Evolutionary conservation across 2,113 vertebrate species (phyloP), one percentile per base, ranked within the genome.

Genomic region (Saguinus imperator): DNA sequence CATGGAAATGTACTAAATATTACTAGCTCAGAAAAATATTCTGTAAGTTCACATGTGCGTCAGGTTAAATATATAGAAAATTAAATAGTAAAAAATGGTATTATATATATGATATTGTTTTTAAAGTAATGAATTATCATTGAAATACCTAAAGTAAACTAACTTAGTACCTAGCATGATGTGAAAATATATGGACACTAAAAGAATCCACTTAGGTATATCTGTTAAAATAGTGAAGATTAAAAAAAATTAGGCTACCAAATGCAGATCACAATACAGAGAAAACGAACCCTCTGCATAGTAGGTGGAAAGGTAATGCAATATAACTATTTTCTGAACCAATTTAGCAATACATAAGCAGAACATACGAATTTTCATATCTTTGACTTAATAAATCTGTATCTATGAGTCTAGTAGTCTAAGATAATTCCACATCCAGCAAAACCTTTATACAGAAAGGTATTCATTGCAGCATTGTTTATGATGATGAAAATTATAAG

Each of bases 1-100:
- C 21, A 91, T 91, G 16, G 91, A 84, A 95, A 64, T 64, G 48
- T 93, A 82, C 37, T 81, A 81, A 96, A 55, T 87, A 88, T 88
- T 85, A 90, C n/a, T 77, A 58, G 55, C 70, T 95, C n/a, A 89
- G 45, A 92, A 96, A 93, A 94, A 87, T 29, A 64, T 91, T 95
- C 61, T 90, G 2, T 45, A 82, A 90, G 21, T 95, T 29, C 43
- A 91, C n/a, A 89, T 87, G 35, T 18, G 84, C 48, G 93, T 97
- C 48, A 79, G 25, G n/a, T 75, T 89, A 79, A 93, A 81, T 32
- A 83, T 92, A 48, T 1, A 87, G 75, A 89, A 92, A 84, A 64
- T 64, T 64, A 64, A 92, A 58, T 40, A 87, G 76, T 93, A 1
- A 75, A 94, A 95, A 90, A 76, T 72, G 61, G 20, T 77, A 91